Percentiles rank a stretch among this genome's conserved stretches.
Conservation (phyloP, 2,113 vertebrate genomes). For the Potamarius usumacintae region DNA sequence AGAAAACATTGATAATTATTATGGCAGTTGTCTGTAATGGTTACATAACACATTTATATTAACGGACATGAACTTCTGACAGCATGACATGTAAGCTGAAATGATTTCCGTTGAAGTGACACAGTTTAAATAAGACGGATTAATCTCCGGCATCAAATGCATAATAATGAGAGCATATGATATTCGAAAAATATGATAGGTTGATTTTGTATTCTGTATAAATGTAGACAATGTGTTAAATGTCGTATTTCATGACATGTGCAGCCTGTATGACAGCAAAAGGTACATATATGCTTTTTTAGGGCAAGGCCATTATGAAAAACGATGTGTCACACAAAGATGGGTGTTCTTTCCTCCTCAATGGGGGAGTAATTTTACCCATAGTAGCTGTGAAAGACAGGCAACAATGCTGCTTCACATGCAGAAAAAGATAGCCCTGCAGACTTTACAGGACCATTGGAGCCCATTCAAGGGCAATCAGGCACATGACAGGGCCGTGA, state of each 20-base stretch:
- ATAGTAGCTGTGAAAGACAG: constrained; percentile 19
- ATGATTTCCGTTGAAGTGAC: background rate
- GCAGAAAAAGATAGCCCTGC: constrained; percentile 25
- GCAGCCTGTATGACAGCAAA: background rate
- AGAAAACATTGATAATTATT: too few species aligned
- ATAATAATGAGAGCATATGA: background rate
- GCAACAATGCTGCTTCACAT: constrained; percentile 22
- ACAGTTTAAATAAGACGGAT: background rate
- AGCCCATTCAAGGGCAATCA: constrained; percentile 41
- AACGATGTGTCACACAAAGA: constrained; percentile 20
- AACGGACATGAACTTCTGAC: too few species aligned
- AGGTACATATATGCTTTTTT: constrained; percentile 8
- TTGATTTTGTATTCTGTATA: background rate
- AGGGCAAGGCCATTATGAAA: constrained; percentile 52
- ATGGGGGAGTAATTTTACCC: constrained; percentile 30
- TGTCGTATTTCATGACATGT: background rate
- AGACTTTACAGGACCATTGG: constrained; percentile 39
- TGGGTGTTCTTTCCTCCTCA: constrained; percentile 42
- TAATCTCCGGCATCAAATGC: background rate
- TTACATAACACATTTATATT: too few species aligned
- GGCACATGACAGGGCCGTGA: constrained; percentile 35
- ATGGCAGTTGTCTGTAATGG: too few species aligned
- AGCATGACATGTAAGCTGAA: background rate
- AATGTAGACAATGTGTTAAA: background rate
- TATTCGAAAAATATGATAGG: background rate